Conservation (phyloP, 2,797 vertebrate genomes). For the Sebastes hubbsi region DNA sequence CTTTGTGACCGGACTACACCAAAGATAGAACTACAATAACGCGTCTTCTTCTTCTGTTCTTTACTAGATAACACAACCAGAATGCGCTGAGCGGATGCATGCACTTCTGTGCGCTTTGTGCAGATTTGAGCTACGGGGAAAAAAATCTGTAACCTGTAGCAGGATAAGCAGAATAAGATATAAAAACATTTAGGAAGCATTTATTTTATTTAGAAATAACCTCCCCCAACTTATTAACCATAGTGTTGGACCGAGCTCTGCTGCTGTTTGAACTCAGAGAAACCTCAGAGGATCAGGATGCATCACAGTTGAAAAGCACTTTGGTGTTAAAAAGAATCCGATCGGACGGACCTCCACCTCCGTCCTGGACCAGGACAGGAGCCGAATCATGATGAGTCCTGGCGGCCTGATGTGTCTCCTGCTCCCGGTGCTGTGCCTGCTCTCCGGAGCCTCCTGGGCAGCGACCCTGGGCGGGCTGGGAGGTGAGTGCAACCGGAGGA, state of each 20-base stretch:
- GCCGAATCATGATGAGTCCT: slow-evolving; percentile 55
- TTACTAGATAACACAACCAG: not conserved
- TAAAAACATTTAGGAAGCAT: not conserved
- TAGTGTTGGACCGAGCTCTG: not conserved
- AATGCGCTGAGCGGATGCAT: slow-evolving; percentile 34
- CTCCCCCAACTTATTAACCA: not conserved
- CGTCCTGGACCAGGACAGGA: slow-evolving; percentile 28
- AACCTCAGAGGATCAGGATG: slow-evolving; percentile 51
- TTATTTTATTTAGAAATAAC: not conserved
- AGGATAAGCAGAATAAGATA: not conserved
- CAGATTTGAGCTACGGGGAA: not conserved
- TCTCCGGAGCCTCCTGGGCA: slow-evolving; percentile 57
- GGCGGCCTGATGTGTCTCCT: slow-evolving; percentile 29
- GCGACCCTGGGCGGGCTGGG: slow-evolving; percentile 59
- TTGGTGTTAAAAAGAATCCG: slow-evolving; percentile 35
- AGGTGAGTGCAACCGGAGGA: slow-evolving; percentile 47
- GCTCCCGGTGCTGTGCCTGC: slow-evolving; percentile 47
- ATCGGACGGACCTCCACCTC: slow-evolving; percentile 24
- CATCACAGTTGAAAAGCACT: slow-evolving; percentile 66
- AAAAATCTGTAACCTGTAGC: slow-evolving; percentile 20
- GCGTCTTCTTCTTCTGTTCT: not conserved
- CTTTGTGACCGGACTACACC: slow-evolving; percentile 7
- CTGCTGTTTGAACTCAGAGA: slow-evolving; percentile 1
- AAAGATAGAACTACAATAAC: not conserved
- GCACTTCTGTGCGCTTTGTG: slow-evolving; percentile 56